Evolutionary conservation across 2,888 invertebrate species (phyloP), one percentile per base, ranked within the genome.

Genomic region (Lagria hirta): DNA sequence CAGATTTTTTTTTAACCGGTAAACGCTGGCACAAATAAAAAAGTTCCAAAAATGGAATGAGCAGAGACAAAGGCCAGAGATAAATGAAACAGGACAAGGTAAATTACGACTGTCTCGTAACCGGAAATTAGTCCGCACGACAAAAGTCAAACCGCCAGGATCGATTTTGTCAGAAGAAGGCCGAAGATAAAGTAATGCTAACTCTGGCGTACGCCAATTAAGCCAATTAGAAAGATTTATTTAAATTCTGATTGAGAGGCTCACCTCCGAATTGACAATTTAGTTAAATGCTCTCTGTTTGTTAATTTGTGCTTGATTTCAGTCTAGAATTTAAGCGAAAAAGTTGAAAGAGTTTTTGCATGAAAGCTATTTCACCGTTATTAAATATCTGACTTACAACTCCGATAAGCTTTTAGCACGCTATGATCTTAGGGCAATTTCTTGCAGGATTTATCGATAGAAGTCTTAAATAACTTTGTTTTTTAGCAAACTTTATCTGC

Each of bases 41-140:
- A 47, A 36, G 30, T 28, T 44, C 40, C 23, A 26, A 46, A 34
- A 35, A 33, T 33, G 22, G 38, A 24, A 29, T 30, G 35, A 22
- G 33, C 28, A 45, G 34, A 49, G 52, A 49, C 53, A 56, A 48
- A 48, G 53, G 54, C 46, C 49, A 59, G 60, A 63, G 64, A 67
- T 66, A 65, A 66, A 65, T 64, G 65, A 63, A 64, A 63, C 60
- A 56, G 55, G 55, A 48, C 41, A 58, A 55, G 56, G 62, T 65
- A 62, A 68, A 66, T 65, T 66, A 64, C 64, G 57, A 55, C 57
- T 57, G 57, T 60, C 60, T 61, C 55, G 58, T 58, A 61, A 58
- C 62, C 62, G 66, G 65, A 65, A 66, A 66, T 66, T 65, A 66
- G 65, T 63, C 58, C 51, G 57, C 54, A 61, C 55, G 61, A 61